A percentile compares a stretch with the other conserved stretches of the same genome.
Evolutionary conservation across 2,888 invertebrate genomes (phyloP).

Genomic region (Xestia sexstrigata): DNA sequence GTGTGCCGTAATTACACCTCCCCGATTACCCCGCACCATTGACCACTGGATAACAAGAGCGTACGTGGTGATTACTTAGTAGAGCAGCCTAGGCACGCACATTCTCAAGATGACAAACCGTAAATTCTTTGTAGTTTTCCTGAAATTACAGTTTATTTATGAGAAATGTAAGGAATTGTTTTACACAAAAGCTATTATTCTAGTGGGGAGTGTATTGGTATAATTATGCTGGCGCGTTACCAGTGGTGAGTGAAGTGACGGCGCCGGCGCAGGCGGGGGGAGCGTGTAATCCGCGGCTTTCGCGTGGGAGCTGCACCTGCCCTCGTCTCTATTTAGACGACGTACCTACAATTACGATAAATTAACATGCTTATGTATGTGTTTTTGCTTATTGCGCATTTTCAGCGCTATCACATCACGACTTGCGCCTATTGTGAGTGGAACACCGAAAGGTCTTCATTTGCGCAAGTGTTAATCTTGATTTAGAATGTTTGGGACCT

Average conservation of each 20-base stretch:
- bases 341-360: constrained; percentile 74
- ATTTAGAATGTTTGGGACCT: constrained; percentile 48
- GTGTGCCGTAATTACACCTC: constrained; percentile 69
- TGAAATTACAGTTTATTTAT: constrained; percentile 35
- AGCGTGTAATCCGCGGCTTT: constrained; percentile 71
- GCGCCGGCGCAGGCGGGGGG: constrained; percentile 54
- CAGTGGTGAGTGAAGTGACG: constrained; percentile 50
- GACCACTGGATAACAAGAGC: constrained; percentile 55
- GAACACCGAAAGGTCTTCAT: constrained; percentile 43
- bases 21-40: constrained; percentile 66
- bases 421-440: constrained; percentile 53
- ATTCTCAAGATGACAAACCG: constrained; percentile 31
- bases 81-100: constrained; percentile 50
- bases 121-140: constrained; percentile 19
- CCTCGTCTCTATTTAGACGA: constrained; percentile 69
- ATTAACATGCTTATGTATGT: constrained; percentile 73
- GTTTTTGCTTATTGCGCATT: constrained; percentile 75
- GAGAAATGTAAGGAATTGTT: constrained; percentile 47
- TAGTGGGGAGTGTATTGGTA: constrained; percentile 38
- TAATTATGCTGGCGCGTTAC: constrained; percentile 59
- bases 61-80: constrained; percentile 53
- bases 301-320: constrained; percentile 79
- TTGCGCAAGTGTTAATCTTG: constrained; percentile 63
- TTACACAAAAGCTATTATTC: constrained; percentile 32
- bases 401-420: constrained; percentile 63